Evolutionary conservation across 2,113 vertebrate species (phyloP), one percentile per base, ranked within the genome.

Genomic region (Cisticola juncidis): DNA sequence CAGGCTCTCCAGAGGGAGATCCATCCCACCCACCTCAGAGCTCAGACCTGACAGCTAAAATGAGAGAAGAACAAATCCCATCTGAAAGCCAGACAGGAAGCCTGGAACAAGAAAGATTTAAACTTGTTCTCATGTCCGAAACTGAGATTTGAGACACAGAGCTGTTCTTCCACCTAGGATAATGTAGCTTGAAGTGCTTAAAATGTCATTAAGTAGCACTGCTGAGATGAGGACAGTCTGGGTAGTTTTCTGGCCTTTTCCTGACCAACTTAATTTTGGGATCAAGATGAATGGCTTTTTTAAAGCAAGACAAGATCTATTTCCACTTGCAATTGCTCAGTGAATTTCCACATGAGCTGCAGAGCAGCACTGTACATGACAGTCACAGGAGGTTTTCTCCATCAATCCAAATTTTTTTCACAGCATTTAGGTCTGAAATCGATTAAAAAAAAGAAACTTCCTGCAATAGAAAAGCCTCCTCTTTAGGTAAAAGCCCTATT

Each of bases 21-120:
- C 70, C 88, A 95, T 97, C 88, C 94, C 86, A 93, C 91, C 91
- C 95, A 96, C 95, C 92, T 94, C 83, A 83, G 83, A 88, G 72
- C 76, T 86, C 50, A 78, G 60, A 94, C 66, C 47, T 92, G 92
- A 92, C 94, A 95, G 86, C 53, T 96, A 81, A 95, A 93, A 91
- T 48, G 60, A 86, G 85, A 82, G 51, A 42, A 86, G 57, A 84
- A 70, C 2, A 5, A 94, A 96, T 62, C 76, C 72, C 64, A 86
- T 83, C 68, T 20, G 0, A 95, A 94, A 86, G 42, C 83, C 86
- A 94, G 81, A 78, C 91, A 95, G 92, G 88, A 97, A 92, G 35
- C 82, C 80, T 93, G 88, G 60, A 86, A 93, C 10, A 2, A 90
- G 76, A 78, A 70, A 86, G 54, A 51, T 64, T 94, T 86, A 78